Conservation (phyloP, 2,888 invertebrate genomes). For the Zygaena filipendulae region DNA sequence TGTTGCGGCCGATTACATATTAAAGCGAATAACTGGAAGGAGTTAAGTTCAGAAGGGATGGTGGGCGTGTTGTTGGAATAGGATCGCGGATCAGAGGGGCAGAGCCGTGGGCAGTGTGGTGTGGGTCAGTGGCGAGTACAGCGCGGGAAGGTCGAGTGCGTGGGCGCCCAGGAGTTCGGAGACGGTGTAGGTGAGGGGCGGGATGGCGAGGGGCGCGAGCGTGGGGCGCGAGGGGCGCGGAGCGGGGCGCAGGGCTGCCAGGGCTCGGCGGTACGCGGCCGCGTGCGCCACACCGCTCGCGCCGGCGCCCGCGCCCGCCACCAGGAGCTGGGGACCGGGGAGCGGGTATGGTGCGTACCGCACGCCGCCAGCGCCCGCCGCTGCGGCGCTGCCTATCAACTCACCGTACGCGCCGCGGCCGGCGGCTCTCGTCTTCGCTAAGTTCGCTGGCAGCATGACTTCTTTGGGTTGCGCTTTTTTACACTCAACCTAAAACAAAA, state of each 20-base stretch:
- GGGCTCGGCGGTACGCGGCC: constrained; percentile 50
- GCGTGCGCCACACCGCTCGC: constrained; percentile 41
- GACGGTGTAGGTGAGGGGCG: constrained; percentile 59
- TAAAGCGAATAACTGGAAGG: background rate
- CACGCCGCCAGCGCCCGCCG: constrained; percentile 66
- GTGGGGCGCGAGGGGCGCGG: constrained; percentile 47
- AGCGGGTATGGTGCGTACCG: constrained; percentile 73
- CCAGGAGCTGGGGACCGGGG: constrained; percentile 61
- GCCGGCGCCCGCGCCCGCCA: constrained; percentile 46
- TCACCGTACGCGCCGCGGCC: constrained; percentile 98
- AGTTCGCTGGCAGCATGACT: constrained; percentile 98
- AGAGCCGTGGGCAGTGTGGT: constrained; percentile 68
- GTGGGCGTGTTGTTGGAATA: constrained; percentile 61
- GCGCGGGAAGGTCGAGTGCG: constrained; percentile 77
- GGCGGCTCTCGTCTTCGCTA: constrained; percentile 95
- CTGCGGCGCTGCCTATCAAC: constrained; percentile 85
- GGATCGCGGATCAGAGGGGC: constrained; percentile 63
- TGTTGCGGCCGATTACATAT: too few species aligned
- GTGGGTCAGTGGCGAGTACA: constrained; percentile 76
- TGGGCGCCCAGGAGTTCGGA: constrained; percentile 72
- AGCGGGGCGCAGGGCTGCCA: constrained; percentile 50
- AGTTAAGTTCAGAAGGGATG: constrained; percentile 40
- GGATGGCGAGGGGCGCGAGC: constrained; percentile 45
- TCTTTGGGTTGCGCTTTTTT: constrained; percentile 99
- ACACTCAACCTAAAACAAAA: constrained; percentile 92